Evolutionary conservation across 2,888 invertebrate genomes (phyloP).

Genomic region (Troilus luridus): DNA sequence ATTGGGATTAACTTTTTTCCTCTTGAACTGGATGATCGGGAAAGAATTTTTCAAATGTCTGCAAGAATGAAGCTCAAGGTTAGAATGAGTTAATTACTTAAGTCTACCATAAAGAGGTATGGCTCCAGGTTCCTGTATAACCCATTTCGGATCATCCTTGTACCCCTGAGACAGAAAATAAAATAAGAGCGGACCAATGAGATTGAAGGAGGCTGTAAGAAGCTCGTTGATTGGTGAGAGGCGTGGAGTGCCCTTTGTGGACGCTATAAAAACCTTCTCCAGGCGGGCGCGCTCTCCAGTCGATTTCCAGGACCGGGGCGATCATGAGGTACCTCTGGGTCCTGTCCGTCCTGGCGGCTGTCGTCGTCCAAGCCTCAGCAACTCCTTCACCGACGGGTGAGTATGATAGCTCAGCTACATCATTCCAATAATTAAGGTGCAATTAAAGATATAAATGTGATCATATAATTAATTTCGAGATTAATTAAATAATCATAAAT

Average conservation of each 20-base stretch:
- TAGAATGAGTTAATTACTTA: background rate
- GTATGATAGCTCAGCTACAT: background rate
- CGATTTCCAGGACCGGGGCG: background rate
- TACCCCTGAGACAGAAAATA: background rate
- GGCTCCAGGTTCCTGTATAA: background rate
- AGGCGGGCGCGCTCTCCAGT: constrained; percentile 9
- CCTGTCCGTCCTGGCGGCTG: background rate
- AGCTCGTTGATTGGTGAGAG: constrained; percentile 20
- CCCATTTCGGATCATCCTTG: constrained; percentile 8
- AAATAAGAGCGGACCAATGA: background rate
- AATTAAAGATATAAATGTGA: no score
- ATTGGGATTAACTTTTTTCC: background rate
- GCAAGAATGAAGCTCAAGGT: background rate
- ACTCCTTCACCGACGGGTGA: constrained; percentile 42
- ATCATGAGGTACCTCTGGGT: constrained; percentile 19
- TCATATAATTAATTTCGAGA: no score
- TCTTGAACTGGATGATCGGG: background rate
- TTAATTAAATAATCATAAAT: no score
- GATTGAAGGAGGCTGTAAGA: background rate
- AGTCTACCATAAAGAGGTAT: background rate
- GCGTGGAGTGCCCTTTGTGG: constrained; percentile 8
- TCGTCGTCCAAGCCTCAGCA: background rate
- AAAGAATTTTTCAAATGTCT: background rate
- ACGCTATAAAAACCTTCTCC: constrained; percentile 20
- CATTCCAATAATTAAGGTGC: no score